phyloP scores from a whole-genome alignment of 2,797 vertebrate species.

The Harpagifer antarcticus region DNA sequence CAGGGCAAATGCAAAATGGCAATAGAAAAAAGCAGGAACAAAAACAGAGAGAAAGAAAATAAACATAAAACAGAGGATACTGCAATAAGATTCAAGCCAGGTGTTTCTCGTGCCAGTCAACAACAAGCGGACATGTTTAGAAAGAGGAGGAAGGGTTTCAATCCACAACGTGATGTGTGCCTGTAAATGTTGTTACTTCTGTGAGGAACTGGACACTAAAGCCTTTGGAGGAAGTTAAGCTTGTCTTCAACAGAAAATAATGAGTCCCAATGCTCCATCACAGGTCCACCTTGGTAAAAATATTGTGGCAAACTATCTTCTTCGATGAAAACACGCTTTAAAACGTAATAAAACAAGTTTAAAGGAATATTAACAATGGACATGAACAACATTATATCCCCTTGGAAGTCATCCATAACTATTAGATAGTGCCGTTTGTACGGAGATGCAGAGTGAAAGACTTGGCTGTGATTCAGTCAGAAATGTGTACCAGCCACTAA shows the following conservation, averaged over 20 bases:
- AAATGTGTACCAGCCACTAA: conserved; percentile 69
- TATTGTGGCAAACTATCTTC: conserved; percentile 47
- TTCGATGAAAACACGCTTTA: conserved; percentile 31
- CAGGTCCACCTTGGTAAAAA: conserved; percentile 60
- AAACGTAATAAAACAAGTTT: conserved; percentile 38
- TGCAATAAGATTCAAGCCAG: conserved; percentile 74
- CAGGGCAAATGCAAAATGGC: conserved; percentile 68
- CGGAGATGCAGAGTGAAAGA: conserved; percentile 50
- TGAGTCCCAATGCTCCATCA: conserved; percentile 68
- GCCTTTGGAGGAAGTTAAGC: conserved; percentile 65
- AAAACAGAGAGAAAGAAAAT: conserved; percentile 64
- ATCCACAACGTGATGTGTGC: conserved; percentile 64
- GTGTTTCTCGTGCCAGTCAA: conserved; percentile 72
- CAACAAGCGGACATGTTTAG: conserved; percentile 61
- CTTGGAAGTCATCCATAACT: conserved; percentile 45
- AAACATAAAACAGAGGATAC: conserved; percentile 75
- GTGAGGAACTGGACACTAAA: conserved; percentile 56
- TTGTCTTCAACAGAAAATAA: conserved; percentile 70
- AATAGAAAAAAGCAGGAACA: conserved; percentile 56
- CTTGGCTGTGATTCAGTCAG: conserved; percentile 63
- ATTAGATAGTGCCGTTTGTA: conserved; percentile 38
- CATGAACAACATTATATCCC: conserved; percentile 24
- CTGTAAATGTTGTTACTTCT: conserved; percentile 68
- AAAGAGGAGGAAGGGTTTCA: conserved; percentile 57
- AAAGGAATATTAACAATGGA: conserved; percentile 39